A percentile compares a stretch with the other conserved stretches of the same genome.
phyloP scores from a whole-genome alignment of 2,113 vertebrate species.

The Mesembrinibis cayennensis region DNA sequence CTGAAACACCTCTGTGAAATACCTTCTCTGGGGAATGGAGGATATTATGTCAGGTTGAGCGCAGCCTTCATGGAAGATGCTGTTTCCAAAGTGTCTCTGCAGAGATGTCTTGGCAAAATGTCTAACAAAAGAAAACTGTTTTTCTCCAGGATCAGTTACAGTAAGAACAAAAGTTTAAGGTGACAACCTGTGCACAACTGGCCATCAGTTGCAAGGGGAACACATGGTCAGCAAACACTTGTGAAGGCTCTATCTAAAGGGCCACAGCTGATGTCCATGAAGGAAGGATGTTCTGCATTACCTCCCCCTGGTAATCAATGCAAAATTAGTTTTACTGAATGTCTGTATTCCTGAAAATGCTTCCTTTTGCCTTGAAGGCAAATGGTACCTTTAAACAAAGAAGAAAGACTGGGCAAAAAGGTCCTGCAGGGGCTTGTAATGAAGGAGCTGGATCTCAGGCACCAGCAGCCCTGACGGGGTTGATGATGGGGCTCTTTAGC shows the following conservation, averaged over 20 bases:
- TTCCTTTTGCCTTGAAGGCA: background rate
- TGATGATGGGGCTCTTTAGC: background rate
- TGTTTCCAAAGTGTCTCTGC: background rate
- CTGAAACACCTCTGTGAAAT: background rate
- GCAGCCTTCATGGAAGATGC: background rate
- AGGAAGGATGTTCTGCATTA: background rate
- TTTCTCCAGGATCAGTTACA: background rate
- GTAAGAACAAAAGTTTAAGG: background rate
- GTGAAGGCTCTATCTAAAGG: background rate
- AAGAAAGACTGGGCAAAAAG: background rate
- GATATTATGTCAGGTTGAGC: background rate
- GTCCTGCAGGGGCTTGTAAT: background rate
- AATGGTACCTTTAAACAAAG: background rate
- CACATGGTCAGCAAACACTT: background rate
- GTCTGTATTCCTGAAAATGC: background rate
- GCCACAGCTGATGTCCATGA: background rate
- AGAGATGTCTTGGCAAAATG: background rate
- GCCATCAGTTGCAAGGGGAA: background rate
- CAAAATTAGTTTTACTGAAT: background rate
- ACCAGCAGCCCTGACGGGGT: background rate
- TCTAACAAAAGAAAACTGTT: background rate
- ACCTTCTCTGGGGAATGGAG: background rate
- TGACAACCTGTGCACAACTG: background rate
- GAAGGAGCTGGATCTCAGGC: background rate
- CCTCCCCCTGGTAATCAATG: background rate